A percentile compares a stretch with the other conserved stretches of the same genome.
phyloP scores from a whole-genome alignment of 1,140 invertebrate species.

The Papilio dardanus region DNA sequence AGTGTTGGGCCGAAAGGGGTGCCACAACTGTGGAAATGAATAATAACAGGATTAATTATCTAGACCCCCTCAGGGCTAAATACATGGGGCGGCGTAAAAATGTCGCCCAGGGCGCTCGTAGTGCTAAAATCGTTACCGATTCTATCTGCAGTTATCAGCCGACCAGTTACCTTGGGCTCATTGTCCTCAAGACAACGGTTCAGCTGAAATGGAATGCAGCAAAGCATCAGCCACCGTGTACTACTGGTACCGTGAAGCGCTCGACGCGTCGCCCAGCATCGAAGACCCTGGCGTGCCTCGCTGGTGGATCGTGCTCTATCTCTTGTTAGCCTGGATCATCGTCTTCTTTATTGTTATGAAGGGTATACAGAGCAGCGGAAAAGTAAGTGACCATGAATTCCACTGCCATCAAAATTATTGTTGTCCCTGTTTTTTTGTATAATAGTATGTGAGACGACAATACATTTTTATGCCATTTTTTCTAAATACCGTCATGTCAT shows the following conservation, averaged over 20 bases:
- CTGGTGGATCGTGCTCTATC: constrained; percentile 97
- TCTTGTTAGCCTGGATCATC: constrained; percentile 96
- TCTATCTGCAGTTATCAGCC: constrained; percentile 83
- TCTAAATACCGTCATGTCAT: too few species aligned
- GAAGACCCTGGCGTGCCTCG: constrained; percentile 92
- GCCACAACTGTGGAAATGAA: too few species aligned
- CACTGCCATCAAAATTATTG: neutral
- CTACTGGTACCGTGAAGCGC: constrained; percentile 94
- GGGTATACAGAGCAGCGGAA: constrained; percentile 98
- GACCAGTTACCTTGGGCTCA: constrained; percentile 90
- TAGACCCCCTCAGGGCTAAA: too few species aligned
- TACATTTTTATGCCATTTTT: too few species aligned
- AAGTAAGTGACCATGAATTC: constrained; percentile 87
- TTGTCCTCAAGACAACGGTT: constrained; percentile 90
- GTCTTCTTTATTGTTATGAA: constrained; percentile 99
- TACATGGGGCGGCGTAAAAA: too few species aligned
- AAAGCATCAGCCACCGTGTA: constrained; percentile 93
- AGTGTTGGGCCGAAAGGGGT: too few species aligned
- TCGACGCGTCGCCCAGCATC: constrained; percentile 93
- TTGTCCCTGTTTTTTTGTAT: neutral
- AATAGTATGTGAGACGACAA: neutral
- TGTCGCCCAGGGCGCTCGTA: too few species aligned
- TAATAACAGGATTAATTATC: too few species aligned
- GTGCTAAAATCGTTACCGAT: too few species aligned
- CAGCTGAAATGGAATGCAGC: constrained; percentile 88